Evolutionary conservation across 2,113 vertebrate genomes (phyloP).

Genomic region (Petromus typicus): DNA sequence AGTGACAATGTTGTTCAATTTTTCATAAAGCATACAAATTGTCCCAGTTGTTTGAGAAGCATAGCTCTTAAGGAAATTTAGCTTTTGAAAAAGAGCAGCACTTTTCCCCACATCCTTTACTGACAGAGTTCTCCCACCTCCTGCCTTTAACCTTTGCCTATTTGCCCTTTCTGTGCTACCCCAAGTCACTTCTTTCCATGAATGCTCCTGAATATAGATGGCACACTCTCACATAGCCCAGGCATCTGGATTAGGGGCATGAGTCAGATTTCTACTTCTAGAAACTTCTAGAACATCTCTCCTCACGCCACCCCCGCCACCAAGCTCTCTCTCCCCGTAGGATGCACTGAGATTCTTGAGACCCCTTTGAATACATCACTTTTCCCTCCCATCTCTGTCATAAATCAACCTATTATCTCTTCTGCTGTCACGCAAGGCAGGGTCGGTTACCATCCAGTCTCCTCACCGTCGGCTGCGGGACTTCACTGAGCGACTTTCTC

Average conservation of each 20-base stretch:
- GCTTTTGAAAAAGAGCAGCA: neutral
- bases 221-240: neutral
- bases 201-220: neutral
- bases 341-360: neutral
- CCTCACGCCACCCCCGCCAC: neutral
- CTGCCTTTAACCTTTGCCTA: neutral
- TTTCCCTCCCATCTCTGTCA: neutral
- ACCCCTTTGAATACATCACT: neutral
- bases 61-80: conserved; percentile 24
- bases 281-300: neutral
- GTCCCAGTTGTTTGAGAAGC: neutral
- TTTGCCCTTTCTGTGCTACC: neutral
- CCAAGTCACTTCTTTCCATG: neutral
- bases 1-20: neutral
- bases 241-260: neutral
- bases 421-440: neutral
- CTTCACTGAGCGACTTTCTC: neutral
- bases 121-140: neutral
- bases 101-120: neutral
- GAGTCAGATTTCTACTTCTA: neutral
- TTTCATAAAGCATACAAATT: neutral
- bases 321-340: neutral
- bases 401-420: neutral
- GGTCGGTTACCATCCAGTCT: neutral
- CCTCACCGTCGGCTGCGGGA: neutral